Base-by-base conservation (phyloP, 2,888 invertebrate genomes). In the Apamea monoglypha region DNA sequence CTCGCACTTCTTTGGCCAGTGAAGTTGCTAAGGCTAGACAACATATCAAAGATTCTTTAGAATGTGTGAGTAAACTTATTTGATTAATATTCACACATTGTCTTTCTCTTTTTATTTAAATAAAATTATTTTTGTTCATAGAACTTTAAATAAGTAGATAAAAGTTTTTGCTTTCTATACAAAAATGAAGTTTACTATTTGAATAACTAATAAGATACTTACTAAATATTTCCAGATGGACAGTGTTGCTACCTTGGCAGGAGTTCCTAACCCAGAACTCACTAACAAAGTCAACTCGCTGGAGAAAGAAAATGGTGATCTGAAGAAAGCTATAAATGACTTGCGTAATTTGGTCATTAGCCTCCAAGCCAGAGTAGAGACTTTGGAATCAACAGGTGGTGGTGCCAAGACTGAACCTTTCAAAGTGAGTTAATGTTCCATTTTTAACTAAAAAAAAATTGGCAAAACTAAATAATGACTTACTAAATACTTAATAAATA, bases 11-110 rank as follows among this genome's bases (percentile, higher is more conserved):
- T 91, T 97, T 98, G 96, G 98, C 98, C 93, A 98, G 97, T 95
- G 98, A 98, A 97, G 98, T 98, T 94, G 98, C 98, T 93, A 98
- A 98, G 97, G 98, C 98, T 95, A 98, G 98, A 94, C 98, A 98
- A 96, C 98, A 98, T 96, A 98, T 98, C 97, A 98, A 98, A 97
- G 97, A 97, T 92, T 98, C 97, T 92, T 97, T 98, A 94, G 97
- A 98, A 96, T 97, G 97, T 97, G 98, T 98, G 97, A 97, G 97
- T 97, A 95, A 91, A 91, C 89, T 86, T 80, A 84, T 85, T 86
- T 88, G 70, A 87, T 86, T 87, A 87, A 80, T 88, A 86, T 85
- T 90, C 90, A 92, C 93, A 93, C 92, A 91, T 89, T 86, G 78
- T 72, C 71, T 78, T 86, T 76, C 29, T 68, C 59, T 75, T 80